Conservation (phyloP, 2,113 vertebrate species). For the Psephotus haematonotus region DNA sequence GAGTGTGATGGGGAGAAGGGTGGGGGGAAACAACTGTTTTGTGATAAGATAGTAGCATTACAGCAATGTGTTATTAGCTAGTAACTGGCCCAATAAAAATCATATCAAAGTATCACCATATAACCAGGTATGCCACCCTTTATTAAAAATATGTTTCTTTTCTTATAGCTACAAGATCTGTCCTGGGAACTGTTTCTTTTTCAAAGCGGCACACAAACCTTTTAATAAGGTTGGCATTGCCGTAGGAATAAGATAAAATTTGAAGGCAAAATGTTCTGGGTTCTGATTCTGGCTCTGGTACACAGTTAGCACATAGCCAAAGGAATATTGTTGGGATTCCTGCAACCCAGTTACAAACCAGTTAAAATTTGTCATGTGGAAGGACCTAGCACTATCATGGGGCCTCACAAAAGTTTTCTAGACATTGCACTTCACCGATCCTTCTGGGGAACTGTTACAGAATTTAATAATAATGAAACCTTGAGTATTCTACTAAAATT, state of each 20-base stretch:
- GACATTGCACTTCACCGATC: background rate
- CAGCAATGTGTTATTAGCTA: background rate
- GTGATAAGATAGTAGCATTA: background rate
- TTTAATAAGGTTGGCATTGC: background rate
- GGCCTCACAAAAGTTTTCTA: background rate
- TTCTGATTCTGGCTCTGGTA: background rate
- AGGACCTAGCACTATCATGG: background rate
- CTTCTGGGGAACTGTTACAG: background rate
- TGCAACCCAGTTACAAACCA: background rate
- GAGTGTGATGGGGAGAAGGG: constrained; percentile 31
- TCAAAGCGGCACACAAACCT: background rate
- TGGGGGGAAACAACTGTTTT: background rate
- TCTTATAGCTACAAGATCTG: background rate
- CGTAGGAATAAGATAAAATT: background rate
- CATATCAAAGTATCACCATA: background rate
- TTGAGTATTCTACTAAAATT: background rate
- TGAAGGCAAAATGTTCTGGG: background rate
- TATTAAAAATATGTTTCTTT: background rate
- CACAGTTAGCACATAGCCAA: background rate
- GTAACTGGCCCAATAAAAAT: background rate
- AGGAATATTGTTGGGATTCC: background rate
- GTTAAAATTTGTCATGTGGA: constrained; percentile 59
- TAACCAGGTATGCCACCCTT: background rate
- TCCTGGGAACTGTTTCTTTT: background rate
- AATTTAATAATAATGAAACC: background rate